Evolutionary conservation across 2,797 vertebrate species (phyloP), one percentile per base, ranked within the genome.

Genomic region (Harpagifer antarcticus): DNA sequence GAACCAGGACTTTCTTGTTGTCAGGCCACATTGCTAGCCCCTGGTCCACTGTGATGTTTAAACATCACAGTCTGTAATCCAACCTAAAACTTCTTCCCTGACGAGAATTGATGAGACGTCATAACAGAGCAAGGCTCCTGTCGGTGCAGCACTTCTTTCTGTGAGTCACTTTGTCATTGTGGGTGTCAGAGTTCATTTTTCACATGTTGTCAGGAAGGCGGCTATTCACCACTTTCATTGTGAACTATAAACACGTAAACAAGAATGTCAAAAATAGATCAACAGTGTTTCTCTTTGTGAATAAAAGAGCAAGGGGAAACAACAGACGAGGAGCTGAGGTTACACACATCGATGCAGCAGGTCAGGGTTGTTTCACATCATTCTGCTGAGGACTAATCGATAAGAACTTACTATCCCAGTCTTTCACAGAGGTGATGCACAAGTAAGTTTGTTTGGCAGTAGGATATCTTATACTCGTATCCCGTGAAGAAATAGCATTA

Each of bases 131-230:
- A 1, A 55, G 55, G 71, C 71, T 70, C 13, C n/a, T 73, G 72
- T 53, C 48, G 6, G 13, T 19, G 71, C 72, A 43, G 68, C 47
- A 63, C 52, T 76, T 57, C 58, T 60, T 33, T 49, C 56, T 27
- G 47, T 5, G 55, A 65, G 69, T 53, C 74, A 75, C 61, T 72
- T 53, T 58, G 81, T 83, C 57, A 37, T 77, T 20, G 60, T 45
- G 72, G 64, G 68, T 68, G 83, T 84, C 68, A 67, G 54, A 72
- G 78, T 83, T 86, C 58, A 68, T 79, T 73, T 77, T 60, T 83
- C 75, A 75, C 60, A 31, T 23, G 65, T 75, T 71, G 83, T 79
- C 62, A 49, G 58, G 19, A 43, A 71, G 52, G 72, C 62, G 19
- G 52, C 64, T 19, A 49, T 73, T 74, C 45, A 66, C 70, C 16